These are phyloP conservation scores for Dasyurus viverrinus DNA, from an alignment of 2,113 vertebrate genomes.

Conservation along the genomic window DNA sequence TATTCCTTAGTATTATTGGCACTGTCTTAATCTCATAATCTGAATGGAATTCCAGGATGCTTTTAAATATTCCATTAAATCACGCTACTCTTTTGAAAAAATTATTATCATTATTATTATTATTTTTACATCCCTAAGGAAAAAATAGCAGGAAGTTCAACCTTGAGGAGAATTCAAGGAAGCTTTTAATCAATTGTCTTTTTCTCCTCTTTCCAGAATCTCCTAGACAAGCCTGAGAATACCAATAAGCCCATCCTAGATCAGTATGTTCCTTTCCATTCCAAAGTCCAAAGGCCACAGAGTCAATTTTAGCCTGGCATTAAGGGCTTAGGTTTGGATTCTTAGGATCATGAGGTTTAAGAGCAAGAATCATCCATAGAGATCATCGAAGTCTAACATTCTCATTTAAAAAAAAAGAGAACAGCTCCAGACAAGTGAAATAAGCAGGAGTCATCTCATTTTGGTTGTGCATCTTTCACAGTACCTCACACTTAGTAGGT, in stretches of 20 bases:
- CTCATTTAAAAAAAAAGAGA: neutral
- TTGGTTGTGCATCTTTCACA: neutral
- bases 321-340: neutral
- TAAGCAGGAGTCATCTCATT: neutral
- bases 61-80: slow-evolving; percentile 46
- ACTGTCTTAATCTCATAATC: slow-evolving; percentile 20
- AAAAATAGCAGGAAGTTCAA: slow-evolving; percentile 36
- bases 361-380: neutral
- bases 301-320: neutral
- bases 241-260: neutral
- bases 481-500: neutral
- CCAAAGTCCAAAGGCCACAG: neutral
- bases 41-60: slow-evolving; percentile 15
- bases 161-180: slow-evolving; percentile 34
- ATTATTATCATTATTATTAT: neutral
- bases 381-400: neutral
- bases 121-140: slow-evolving; percentile 22
- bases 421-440: neutral
- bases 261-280: neutral
- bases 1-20: neutral
- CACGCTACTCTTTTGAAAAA: slow-evolving; percentile 12
- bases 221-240: neutral
- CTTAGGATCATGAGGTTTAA: neutral
- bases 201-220: neutral
- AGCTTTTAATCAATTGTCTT: neutral